Conservation (phyloP, 1,140 invertebrate species). For the Triops cancriformis region DNA sequence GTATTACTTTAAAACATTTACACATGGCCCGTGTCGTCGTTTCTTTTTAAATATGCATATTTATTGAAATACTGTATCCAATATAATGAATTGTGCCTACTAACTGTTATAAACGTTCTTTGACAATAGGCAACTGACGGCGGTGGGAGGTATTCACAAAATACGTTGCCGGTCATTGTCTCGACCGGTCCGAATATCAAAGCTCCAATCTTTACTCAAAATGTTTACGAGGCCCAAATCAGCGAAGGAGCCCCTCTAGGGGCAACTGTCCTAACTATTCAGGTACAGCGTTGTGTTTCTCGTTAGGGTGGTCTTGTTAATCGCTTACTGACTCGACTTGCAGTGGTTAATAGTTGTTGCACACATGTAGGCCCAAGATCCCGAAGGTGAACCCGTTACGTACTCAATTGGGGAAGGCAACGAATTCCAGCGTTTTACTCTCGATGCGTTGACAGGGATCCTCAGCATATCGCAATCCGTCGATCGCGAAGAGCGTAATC, state of each 20-base stretch:
- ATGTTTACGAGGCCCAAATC: slow-evolving; percentile 72
- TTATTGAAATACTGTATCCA: neutral
- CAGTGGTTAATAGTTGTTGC: too few species aligned
- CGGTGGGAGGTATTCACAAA: slow-evolving; percentile 50
- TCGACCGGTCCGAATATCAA: slow-evolving; percentile 74
- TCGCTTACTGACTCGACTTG: too few species aligned
- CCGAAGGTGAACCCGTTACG: slow-evolving; percentile 74
- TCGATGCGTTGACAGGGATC: slow-evolving; percentile 69
- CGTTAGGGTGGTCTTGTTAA: too few species aligned
- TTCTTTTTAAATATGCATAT: too few species aligned
- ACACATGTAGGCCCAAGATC: slow-evolving; percentile 77
- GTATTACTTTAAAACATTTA: too few species aligned
- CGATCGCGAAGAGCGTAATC: slow-evolving; percentile 74
- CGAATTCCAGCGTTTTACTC: slow-evolving; percentile 71
- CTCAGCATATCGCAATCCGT: slow-evolving; percentile 72
- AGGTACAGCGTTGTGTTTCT: slow-evolving; percentile 39
- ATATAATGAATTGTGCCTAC: too few species aligned
- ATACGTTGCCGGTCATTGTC: slow-evolving; percentile 71
- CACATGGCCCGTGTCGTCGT: too few species aligned
- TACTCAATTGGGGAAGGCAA: slow-evolving; percentile 80
- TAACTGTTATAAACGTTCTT: slow-evolving; percentile 9
- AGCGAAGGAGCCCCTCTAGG: slow-evolving; percentile 78
- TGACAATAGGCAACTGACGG: slow-evolving; percentile 41
- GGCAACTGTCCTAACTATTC: slow-evolving; percentile 64
- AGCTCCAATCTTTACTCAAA: slow-evolving; percentile 67